phyloP scores from a whole-genome alignment of 2,888 invertebrate species.

The Actias luna region DNA sequence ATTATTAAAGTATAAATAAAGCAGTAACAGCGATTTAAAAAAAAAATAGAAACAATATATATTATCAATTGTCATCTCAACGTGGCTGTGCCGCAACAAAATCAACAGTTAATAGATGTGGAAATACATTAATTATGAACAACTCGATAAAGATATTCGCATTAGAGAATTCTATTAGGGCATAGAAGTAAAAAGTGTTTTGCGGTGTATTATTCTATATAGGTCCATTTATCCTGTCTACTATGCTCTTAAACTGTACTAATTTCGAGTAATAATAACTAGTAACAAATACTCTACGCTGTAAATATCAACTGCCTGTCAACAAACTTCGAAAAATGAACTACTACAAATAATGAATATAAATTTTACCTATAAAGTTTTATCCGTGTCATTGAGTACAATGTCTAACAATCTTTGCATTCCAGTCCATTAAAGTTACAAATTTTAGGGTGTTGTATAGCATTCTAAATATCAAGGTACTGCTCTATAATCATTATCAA shows the following conservation, averaged over 20 bases:
- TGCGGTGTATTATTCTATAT: too few relatives aligned
- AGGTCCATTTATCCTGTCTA: too few relatives aligned
- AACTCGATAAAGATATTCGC: too few relatives aligned
- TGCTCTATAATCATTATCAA: conserved; percentile 6
- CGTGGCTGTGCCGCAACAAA: background rate
- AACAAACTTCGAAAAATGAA: too few relatives aligned
- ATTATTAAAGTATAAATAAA: background rate
- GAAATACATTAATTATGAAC: too few relatives aligned
- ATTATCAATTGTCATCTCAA: background rate
- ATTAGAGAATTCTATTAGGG: too few relatives aligned
- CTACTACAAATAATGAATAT: too few relatives aligned
- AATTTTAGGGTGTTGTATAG: background rate
- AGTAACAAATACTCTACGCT: too few relatives aligned
- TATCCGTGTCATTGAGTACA: background rate
- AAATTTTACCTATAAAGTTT: background rate
- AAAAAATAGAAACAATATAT: background rate
- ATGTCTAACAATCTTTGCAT: background rate
- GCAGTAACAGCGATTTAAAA: background rate
- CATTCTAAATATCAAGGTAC: conserved; percentile 3
- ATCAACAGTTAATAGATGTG: background rate
- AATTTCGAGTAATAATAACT: too few relatives aligned
- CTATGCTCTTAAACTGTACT: too few relatives aligned
- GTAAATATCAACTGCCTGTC: too few relatives aligned
- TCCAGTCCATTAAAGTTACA: background rate
- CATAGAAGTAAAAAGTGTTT: too few relatives aligned